Base-by-base conservation (phyloP, 1,140 invertebrate species). In the Cydia strobilella region DNA sequence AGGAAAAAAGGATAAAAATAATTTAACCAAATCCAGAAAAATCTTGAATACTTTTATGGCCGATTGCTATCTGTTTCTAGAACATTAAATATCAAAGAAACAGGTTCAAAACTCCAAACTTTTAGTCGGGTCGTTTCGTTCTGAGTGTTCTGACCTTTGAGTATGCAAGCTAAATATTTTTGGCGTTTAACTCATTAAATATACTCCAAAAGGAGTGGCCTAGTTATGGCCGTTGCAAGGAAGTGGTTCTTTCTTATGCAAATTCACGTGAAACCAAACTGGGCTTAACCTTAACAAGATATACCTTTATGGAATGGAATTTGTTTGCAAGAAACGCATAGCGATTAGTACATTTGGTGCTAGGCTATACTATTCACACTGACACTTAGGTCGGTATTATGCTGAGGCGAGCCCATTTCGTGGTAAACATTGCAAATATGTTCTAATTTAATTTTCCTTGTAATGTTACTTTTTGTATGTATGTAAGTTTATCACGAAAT, bases 181-280 rank as follows among this genome's bases (percentile, higher is more conserved):
- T 51, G 48, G 15, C 5, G 15, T 51, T 6, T 51, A 51, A 51
- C n/a, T 51, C 48, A 51, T 51, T 51, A 51, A 51, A 51, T 51
- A 51, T 18, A 18, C 15, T 51, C 48, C 3, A 18, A 51, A 51
- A 51, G 48, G 48, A 18, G 48, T 18, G n/a, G n/a, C n/a, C 48
- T 51, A 51, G 6, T 51, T 45, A 12, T 51, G 48, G 5, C 0
- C 0, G n/a, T 4, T 51, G n/a, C 15, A 6, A 51, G 48, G 48
- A 51, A 51, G n/a, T 18, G 48, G 48, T 1, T 18, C 48, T 1
- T 51, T 51, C 48, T 51, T 51, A 51, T n/a, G n/a, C n/a, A 51
- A 51, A 51, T 51, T 51, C 48, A n/a, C 48, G 48, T n/a, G n/a
- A 51, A 51, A n/a, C 48, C 48, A 51, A 51, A 51, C n/a, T 51